Evolutionary conservation across 1,140 invertebrate species (phyloP).

Genomic region (Andrena cerasifolii): DNA sequence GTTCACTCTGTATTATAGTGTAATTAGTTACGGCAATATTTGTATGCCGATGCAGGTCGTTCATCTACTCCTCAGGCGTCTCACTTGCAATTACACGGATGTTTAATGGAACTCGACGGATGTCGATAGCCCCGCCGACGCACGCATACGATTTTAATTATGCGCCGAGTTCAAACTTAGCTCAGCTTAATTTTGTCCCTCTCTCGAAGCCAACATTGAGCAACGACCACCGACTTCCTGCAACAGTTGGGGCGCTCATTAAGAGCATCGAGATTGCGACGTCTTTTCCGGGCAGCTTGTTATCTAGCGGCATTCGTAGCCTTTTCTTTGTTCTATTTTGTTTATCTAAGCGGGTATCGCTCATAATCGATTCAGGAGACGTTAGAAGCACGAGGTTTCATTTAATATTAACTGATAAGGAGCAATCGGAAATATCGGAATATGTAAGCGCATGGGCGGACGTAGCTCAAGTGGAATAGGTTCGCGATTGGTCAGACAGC

Average conservation of each 20-base stretch:
- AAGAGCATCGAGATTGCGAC: constrained; percentile 23
- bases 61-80: not conserved
- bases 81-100: constrained; percentile 33
- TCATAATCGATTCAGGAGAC: too few species aligned
- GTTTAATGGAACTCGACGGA: constrained; percentile 45
- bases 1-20: not conserved
- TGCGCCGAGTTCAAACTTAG: constrained; percentile 18
- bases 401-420: not conserved
- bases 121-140: constrained; percentile 27
- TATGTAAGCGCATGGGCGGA: not conserved
- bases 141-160: constrained; percentile 50
- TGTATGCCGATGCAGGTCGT: not conserved
- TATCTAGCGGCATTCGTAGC: not conserved
- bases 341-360: not conserved
- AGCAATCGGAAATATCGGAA: not conserved
- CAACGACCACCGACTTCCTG: constrained; percentile 26
- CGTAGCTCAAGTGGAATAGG: not conserved
- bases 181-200: constrained; percentile 46
- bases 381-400: too few species aligned
- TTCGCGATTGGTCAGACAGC: not conserved
- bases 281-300: constrained; percentile 16
- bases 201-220: constrained; percentile 44
- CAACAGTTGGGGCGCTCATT: constrained; percentile 38
- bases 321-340: not conserved
- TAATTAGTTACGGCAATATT: constrained; percentile 23